Evolutionary conservation across 2,113 vertebrate species (phyloP).

Genomic region (Excalfactoria chinensis): DNA sequence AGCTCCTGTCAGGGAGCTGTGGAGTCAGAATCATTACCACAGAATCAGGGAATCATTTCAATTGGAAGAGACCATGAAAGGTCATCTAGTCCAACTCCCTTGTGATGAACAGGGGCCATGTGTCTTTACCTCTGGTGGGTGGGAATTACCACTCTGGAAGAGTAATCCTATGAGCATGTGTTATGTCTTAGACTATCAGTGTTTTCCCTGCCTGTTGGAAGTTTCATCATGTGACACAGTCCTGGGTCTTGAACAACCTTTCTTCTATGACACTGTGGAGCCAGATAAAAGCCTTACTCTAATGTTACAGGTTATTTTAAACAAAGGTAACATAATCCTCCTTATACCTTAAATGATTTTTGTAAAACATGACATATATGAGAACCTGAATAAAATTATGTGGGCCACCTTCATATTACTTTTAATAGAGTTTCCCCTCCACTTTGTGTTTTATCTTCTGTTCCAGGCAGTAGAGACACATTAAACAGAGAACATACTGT

Average conservation of each 20-base stretch:
- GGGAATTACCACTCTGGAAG: not conserved
- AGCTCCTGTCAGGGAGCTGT: not conserved
- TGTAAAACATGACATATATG: not conserved
- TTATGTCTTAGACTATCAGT: not conserved
- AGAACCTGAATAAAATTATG: not conserved
- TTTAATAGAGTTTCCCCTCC: not conserved
- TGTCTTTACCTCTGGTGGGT: not conserved
- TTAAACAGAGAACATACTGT: not conserved
- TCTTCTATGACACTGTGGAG: not conserved
- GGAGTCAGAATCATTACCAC: not conserved
- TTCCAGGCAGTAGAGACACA: not conserved
- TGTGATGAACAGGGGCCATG: too few relatives aligned
- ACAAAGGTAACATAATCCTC: not conserved
- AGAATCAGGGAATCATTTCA: too few relatives aligned
- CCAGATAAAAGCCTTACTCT: not conserved
- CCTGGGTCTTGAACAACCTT: not conserved
- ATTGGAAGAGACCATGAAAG: too few relatives aligned
- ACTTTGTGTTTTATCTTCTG: not conserved
- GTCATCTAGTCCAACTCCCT: too few relatives aligned
- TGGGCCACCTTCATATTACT: not conserved
- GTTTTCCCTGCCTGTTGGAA: not conserved
- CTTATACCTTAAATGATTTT: not conserved
- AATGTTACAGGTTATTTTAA: not conserved
- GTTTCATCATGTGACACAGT: not conserved
- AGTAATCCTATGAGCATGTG: not conserved